A percentile compares a stretch with the other conserved stretches of the same genome.
These are phyloP conservation scores for Eledona agricola DNA, from an alignment of 2,888 invertebrate genomes.

Conservation along the genomic window DNA sequence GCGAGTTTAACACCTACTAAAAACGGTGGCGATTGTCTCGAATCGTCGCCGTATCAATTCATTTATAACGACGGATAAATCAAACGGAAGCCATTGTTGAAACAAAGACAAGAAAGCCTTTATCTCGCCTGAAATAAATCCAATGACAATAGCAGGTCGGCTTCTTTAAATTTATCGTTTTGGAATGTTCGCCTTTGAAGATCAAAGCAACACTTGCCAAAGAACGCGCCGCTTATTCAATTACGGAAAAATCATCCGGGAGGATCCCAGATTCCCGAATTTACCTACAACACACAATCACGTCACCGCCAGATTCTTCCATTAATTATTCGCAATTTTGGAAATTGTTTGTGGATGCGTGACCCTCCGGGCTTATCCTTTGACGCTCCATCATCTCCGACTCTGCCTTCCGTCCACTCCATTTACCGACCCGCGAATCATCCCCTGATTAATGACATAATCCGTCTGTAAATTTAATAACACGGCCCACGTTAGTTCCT, in stretches of 20 bases:
- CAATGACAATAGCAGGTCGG: conserved; percentile 32
- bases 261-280: conserved; percentile 2
- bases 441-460: conserved; percentile 15
- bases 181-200: conserved; percentile 21
- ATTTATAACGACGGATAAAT: conserved; percentile 29
- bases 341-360: conserved; percentile 5
- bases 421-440: conserved; percentile 12
- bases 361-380: conserved; percentile 12
- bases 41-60: too few species aligned
- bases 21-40: too few species aligned
- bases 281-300: too few species aligned
- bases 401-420: conserved; percentile 15
- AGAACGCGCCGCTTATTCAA: conserved; percentile 7
- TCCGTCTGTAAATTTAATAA: conserved; percentile 22
- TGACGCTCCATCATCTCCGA: conserved; percentile 17
- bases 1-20: too few species aligned
- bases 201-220: conserved; percentile 28
- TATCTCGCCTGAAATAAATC: conserved; percentile 19
- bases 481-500: neutral
- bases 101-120: conserved; percentile 21
- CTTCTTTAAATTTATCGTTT: conserved; percentile 28
- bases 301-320: conserved; percentile 25
- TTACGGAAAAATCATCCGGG: conserved; percentile 13
- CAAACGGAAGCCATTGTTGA: conserved; percentile 21
- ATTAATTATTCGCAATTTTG: conserved; percentile 19